Evolutionary conservation across 1,140 invertebrate genomes (phyloP), one percentile per base, ranked within the genome.

Genomic region (Drosophila busckii): DNA sequence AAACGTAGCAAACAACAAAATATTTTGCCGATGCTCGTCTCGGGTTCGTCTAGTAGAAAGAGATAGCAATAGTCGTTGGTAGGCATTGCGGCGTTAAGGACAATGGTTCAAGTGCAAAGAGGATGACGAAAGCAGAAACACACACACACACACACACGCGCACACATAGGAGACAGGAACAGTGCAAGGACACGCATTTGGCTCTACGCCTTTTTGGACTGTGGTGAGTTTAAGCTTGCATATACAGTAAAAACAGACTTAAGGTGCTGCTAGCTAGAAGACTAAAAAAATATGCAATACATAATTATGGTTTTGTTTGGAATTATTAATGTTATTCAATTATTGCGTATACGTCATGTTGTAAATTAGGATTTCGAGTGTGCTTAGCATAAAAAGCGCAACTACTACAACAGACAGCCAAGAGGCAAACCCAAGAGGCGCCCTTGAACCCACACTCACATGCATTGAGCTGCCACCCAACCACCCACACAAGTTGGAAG

Each of bases 41-140:
- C 26, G 20, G 20, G 31, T 49, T 31, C 22, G 45, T 8, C 8
- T 2, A 7, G 31, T 9, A 42, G 54, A 69, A 64, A 63, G 53
- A 61, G 73, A 84, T 55, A 63, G 69, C 56, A 52, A 54, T 64
- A 49, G 35, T 34, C 40, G 17, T 41, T 17, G 22, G 20, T 66
- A 52, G 26, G 9, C 19, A 17, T 54, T 16, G 52, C 40, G 41
- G 46, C 60, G 53, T 48, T 70, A 84, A 84, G 82, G 80, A 85
- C 82, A 85, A 75, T 59, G 75, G 82, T 84, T 84, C 80, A 84
- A 84, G 80, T 84, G 80, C 82, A 84, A 84, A 70, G 73, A 80
- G 80, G 69, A 84, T 80, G 80, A 71, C 64, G 65, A 45, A 60
- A 64, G 46, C 64, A 67, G 38, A 53, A 63, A 59, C 19, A 12